phyloP scores from a whole-genome alignment of 2,113 vertebrate genomes.

The Prolemur simus region DNA sequence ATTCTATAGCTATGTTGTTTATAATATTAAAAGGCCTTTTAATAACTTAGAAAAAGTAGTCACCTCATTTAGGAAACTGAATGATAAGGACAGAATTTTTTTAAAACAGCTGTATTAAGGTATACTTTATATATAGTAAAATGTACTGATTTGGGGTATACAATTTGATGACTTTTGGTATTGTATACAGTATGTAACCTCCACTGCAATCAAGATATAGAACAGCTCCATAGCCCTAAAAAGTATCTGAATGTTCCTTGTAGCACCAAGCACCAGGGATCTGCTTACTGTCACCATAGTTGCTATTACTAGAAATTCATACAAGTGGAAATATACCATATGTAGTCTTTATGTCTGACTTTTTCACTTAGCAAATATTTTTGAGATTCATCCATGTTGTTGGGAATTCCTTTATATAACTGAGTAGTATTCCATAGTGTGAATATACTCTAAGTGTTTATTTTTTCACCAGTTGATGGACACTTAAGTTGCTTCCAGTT shows the following conservation, averaged over 20 bases:
- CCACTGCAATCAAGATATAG: background rate
- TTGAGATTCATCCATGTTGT: background rate
- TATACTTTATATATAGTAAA: background rate
- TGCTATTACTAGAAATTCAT: background rate
- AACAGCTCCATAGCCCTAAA: background rate
- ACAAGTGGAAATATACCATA: background rate
- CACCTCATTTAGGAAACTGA: background rate
- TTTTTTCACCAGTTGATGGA: background rate
- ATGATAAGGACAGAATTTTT: background rate
- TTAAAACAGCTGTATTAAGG: background rate
- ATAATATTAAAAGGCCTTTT: background rate
- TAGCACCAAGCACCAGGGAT: background rate
- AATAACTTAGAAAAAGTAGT: background rate
- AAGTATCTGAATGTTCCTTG: background rate
- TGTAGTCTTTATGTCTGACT: background rate
- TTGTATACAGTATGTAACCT: background rate
- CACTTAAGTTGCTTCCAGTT: background rate
- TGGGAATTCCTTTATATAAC: background rate
- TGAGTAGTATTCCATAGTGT: background rate
- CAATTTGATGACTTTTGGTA: background rate
- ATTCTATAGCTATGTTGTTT: background rate
- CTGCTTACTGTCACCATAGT: background rate
- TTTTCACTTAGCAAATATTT: background rate
- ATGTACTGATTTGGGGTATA: background rate
- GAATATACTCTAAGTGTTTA: background rate